Evolutionary conservation across 2,888 invertebrate species (phyloP).

Genomic region (Galerucella calmariensis): DNA sequence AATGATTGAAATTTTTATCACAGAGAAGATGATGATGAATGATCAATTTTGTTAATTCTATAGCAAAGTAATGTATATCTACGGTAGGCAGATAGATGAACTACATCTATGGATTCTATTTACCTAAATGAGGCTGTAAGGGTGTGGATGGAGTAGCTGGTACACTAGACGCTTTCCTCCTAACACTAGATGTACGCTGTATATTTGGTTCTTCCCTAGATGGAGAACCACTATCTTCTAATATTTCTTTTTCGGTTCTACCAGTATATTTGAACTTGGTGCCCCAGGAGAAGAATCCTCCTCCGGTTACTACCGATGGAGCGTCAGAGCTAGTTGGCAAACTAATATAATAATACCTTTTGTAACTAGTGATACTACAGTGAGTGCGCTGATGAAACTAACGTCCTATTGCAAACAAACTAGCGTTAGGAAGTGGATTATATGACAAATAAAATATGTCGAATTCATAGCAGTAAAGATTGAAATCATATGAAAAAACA

Average conservation of each 20-base stretch:
- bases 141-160: slow-evolving; percentile 90
- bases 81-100: background rate
- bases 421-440: background rate
- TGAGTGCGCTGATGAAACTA: slow-evolving; percentile 35
- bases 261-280: slow-evolving; percentile 95
- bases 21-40: no score
- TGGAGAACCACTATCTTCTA: slow-evolving; percentile 81
- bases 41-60: background rate
- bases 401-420: slow-evolving; percentile 31
- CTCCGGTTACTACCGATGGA: slow-evolving; percentile 84
- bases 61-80: background rate
- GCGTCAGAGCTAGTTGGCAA: slow-evolving; percentile 89
- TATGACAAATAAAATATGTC: background rate
- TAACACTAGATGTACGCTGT: slow-evolving; percentile 68
- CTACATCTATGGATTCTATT: slow-evolving; percentile 41
- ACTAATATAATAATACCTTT: slow-evolving; percentile 65
- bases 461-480: no score
- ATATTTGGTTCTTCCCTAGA: slow-evolving; percentile 70
- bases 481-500: no score
- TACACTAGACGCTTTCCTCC: slow-evolving; percentile 85
- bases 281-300: slow-evolving; percentile 93
- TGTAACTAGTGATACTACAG: slow-evolving; percentile 40
- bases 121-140: slow-evolving; percentile 77
- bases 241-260: slow-evolving; percentile 90
- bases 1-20: no score